Conservation (phyloP, 2,797 vertebrate genomes). For the Australoheros facetus region DNA sequence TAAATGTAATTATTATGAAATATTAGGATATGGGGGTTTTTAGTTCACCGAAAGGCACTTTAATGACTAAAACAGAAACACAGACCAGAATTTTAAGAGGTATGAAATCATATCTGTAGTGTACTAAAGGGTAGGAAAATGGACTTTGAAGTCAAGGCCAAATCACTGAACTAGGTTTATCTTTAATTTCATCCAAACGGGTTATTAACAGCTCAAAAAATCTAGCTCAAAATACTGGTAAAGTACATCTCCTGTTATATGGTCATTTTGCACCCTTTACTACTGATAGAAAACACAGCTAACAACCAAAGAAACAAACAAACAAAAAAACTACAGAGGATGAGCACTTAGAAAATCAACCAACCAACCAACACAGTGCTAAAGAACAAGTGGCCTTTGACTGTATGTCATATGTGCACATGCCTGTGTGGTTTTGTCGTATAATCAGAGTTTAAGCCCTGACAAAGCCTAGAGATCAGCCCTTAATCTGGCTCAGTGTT, state of each 20-base stretch:
- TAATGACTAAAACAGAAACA: neutral
- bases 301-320: neutral
- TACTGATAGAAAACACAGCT: neutral
- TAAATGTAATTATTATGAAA: neutral
- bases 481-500: conserved; percentile 40
- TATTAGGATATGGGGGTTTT: neutral
- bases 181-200: neutral
- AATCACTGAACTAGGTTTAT: neutral
- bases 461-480: conserved; percentile 49
- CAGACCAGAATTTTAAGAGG: neutral
- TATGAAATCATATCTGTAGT: neutral
- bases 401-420: neutral
- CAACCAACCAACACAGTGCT: neutral
- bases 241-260: neutral
- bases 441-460: conserved; percentile 48
- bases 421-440: neutral
- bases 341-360: conserved; percentile 4
- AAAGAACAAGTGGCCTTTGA: conserved; percentile 4
- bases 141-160: conserved; percentile 14
- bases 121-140: neutral
- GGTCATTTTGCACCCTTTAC: conserved; percentile 7
- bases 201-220: neutral
- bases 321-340: neutral
- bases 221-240: neutral
- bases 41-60: neutral